Conservation (phyloP, 2,888 invertebrate species). For the Drosophila paramelanica region DNA sequence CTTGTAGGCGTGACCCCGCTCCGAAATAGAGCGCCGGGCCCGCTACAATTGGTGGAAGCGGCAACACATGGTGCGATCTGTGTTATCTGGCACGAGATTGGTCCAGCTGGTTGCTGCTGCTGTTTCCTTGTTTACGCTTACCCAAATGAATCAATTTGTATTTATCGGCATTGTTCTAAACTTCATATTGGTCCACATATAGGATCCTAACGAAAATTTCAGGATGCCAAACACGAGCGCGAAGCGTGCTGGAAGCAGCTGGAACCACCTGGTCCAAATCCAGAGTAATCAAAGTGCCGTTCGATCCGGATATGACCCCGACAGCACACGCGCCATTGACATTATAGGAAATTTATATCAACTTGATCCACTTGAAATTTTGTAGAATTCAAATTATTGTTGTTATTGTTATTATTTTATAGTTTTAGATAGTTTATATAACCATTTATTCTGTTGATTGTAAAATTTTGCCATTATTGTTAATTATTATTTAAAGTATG, state of each 20-base stretch:
- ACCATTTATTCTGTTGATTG: no score
- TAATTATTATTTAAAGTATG: no score
- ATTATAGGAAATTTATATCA: constrained; percentile 5
- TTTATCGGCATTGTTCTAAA: constrained; percentile 34
- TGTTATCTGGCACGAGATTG: constrained; percentile 65
- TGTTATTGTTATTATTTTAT: not conserved
- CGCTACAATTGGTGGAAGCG: constrained; percentile 69
- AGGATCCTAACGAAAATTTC: constrained; percentile 8
- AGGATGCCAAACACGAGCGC: constrained; percentile 34
- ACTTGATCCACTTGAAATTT: constrained; percentile 6
- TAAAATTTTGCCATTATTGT: no score
- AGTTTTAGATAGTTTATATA: no score
- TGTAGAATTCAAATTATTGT: not conserved
- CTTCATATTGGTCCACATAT: not conserved
- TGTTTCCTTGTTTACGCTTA: constrained; percentile 40
- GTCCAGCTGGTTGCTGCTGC: constrained; percentile 59
- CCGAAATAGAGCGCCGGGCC: constrained; percentile 27
- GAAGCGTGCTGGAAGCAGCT: constrained; percentile 69
- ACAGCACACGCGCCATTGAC: constrained; percentile 36
- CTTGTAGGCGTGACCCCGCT: constrained; percentile 74
- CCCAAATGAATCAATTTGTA: constrained; percentile 50
- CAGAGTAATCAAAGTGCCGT: constrained; percentile 21
- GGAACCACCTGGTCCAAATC: constrained; percentile 64
- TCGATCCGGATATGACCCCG: constrained; percentile 29
- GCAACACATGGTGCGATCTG: constrained; percentile 75